These are phyloP conservation scores for Hippocampus mohnikei DNA, from an alignment of 2,113 vertebrate species.

Conservation along the genomic window DNA sequence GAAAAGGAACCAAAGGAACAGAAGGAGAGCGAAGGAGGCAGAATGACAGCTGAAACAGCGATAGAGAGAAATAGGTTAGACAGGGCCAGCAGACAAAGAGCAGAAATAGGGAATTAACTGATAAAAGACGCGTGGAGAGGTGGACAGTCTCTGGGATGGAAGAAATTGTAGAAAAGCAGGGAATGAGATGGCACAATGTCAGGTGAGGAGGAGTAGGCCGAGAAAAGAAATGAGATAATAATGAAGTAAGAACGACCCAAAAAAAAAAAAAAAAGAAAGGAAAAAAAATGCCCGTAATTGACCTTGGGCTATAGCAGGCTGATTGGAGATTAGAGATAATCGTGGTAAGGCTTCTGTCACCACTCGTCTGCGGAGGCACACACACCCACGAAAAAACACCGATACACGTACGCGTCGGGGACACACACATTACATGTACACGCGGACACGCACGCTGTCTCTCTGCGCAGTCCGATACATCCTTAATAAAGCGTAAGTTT, in stretches of 20 bases:
- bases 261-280: slow-evolving; percentile 9
- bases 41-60: slow-evolving; percentile 48
- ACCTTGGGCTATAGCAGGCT: slow-evolving; percentile 58
- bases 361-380: slow-evolving; percentile 30
- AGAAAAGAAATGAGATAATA: slow-evolving; percentile 27
- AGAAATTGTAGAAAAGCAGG: slow-evolving; percentile 10
- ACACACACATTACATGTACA: slow-evolving; percentile 16
- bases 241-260: slow-evolving; percentile 20
- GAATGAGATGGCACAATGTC: slow-evolving; percentile 26
- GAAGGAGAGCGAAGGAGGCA: slow-evolving; percentile 28
- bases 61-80: slow-evolving; percentile 62
- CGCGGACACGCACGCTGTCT: slow-evolving; percentile 12
- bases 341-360: slow-evolving; percentile 45
- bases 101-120: slow-evolving; percentile 63
- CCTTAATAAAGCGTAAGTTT: slow-evolving; percentile 67
- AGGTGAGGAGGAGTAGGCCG: slow-evolving; percentile 32
- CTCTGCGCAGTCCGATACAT: slow-evolving; percentile 40
- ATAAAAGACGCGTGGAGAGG: slow-evolving; percentile 54
- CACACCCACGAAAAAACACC: neutral
- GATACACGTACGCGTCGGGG: neutral
- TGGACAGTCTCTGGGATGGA: slow-evolving; percentile 31
- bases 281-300: slow-evolving; percentile 46
- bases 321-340: slow-evolving; percentile 64
- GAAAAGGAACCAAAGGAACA: slow-evolving; percentile 40
- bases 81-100: slow-evolving; percentile 53